Evolutionary conservation across 2,888 invertebrate species (phyloP), one percentile per base, ranked within the genome.

Genomic region (Drosophila leonis): DNA sequence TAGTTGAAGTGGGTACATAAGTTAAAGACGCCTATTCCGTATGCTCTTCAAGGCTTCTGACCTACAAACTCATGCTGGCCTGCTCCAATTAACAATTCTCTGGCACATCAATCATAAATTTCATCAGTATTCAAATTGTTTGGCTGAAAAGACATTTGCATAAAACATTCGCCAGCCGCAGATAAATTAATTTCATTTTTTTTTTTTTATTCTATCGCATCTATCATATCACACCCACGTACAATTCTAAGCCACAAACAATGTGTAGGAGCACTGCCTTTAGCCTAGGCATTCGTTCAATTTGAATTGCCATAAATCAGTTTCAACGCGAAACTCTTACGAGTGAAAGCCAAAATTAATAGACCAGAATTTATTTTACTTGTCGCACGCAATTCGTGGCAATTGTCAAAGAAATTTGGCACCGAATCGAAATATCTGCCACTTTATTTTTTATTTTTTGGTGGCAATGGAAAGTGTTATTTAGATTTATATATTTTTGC

Each of bases 291-390:
- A 39, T 56, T 27, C 5, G 41, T 9, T 33, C 48, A 48, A 35
- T 70, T 41, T n/a, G n/a, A 35, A 44, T 51, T 41, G 54, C 60
- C 67, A 80, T 86, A 80, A 86, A 83, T 90, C 72, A 75, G 74
- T 57, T 72, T 59, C 41, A 54, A 48, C 24, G 44, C 29, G 54
- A 65, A 70, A 61, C 60, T 49, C 51, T 33, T 33, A 35, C 56
- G 59, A 7, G n/a, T 41, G 31, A 42, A 37, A 41, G 41, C 39
- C 42, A n/a, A 39, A 65, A 70, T 51, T 62, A 71, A 76, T 76
- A 55, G 54, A 77, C 65, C 65, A 48, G 24, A 49, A 64, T 64
- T 59, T 76, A 69, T 61, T 54, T 54, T 33, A 15, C 41, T 20
- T 10, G 41, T 10, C 41, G 31, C 55, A 13, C 13, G 48, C 0